A percentile compares a stretch with the other conserved stretches of the same genome.
These are phyloP conservation scores for Polymixis lichenea DNA, from an alignment of 2,888 invertebrate genomes.

Conservation along the genomic window DNA sequence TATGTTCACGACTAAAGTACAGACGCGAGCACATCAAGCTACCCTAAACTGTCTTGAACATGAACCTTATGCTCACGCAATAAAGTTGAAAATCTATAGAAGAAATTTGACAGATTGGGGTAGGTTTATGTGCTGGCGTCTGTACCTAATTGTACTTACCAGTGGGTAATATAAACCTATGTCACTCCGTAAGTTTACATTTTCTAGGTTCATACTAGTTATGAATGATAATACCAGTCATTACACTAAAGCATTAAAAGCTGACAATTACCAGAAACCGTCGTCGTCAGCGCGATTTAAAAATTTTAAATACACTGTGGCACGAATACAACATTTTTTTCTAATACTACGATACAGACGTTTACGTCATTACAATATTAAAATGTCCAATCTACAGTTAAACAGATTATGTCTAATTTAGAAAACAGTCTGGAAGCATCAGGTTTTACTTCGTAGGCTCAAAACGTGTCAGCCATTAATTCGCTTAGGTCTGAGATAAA, in stretches of 20 bases:
- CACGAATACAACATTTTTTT: conserved; percentile 1
- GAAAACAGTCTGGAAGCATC: conserved; percentile 37
- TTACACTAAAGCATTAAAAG: background rate
- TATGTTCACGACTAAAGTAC: no score
- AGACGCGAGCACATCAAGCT: no score
- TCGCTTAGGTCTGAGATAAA: background rate
- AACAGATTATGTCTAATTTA: conserved; percentile 8
- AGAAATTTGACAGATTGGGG: no score
- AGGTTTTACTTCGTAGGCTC: background rate
- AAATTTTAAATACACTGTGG: conserved; percentile 25
- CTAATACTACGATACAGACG: conserved; percentile 12
- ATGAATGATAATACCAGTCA: background rate
- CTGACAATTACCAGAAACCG: background rate
- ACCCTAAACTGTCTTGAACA: no score
- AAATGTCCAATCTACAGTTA: conserved; percentile 9
- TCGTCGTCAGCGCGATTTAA: no score
- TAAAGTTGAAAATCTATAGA: no score
- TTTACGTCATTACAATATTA: background rate
- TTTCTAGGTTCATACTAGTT: background rate
- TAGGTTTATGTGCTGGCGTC: no score
- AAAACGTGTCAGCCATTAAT: conserved; percentile 10
- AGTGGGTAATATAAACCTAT: no score
- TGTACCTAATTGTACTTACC: no score
- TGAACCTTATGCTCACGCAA: no score
- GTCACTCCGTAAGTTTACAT: background rate